These are phyloP conservation scores for Diorhabda elongata DNA, from an alignment of 1,140 invertebrate genomes.

Conservation along the genomic window DNA sequence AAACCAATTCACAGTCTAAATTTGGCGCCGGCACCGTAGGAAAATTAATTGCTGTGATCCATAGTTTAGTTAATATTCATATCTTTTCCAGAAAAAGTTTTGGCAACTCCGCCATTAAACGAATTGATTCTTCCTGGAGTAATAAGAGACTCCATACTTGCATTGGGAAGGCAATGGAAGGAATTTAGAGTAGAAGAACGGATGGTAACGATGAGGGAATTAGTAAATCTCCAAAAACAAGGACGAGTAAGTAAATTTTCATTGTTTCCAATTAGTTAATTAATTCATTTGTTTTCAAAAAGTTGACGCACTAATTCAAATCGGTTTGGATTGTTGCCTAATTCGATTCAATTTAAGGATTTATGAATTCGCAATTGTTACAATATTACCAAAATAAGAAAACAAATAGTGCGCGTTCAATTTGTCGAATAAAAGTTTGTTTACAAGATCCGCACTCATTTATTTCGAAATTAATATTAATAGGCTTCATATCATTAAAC, in stretches of 20 bases:
- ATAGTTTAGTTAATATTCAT: neutral
- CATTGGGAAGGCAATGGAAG: slow-evolving; percentile 78
- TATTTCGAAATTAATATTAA: no score
- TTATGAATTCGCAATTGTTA: no score
- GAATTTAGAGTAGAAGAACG: slow-evolving; percentile 84
- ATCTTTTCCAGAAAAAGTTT: slow-evolving; percentile 71
- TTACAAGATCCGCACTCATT: no score
- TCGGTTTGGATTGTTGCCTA: no score
- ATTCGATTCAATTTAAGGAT: no score
- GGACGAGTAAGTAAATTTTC: slow-evolving; percentile 68
- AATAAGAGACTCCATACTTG: slow-evolving; percentile 81
- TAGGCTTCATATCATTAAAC: no score
- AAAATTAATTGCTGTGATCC: neutral
- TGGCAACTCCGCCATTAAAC: slow-evolving; percentile 88
- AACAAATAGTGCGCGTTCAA: no score
- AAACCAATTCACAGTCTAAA: neutral
- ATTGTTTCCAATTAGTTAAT: no score
- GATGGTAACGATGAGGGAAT: slow-evolving; percentile 79
- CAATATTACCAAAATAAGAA: no score
- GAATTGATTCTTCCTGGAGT: slow-evolving; percentile 93
- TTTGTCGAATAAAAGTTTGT: no score
- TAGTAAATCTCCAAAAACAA: slow-evolving; percentile 69
- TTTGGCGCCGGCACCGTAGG: neutral
- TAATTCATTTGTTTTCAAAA: no score
- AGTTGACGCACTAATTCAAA: no score